A percentile compares a stretch with the other conserved stretches of the same genome.
phyloP scores from a whole-genome alignment of 2,113 vertebrate genomes.

The Cebus imitator region DNA sequence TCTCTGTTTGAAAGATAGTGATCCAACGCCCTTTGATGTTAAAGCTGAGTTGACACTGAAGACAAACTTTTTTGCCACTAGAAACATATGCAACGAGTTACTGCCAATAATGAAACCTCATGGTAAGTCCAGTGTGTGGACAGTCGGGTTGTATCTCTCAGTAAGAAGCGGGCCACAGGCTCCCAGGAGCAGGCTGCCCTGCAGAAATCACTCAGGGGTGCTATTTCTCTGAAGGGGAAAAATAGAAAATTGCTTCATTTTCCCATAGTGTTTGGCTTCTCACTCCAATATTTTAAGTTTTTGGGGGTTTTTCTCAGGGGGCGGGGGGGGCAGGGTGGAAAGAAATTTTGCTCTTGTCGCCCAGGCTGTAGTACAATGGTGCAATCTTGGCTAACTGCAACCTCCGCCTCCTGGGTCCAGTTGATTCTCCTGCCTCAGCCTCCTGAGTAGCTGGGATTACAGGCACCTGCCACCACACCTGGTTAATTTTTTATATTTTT shows the following conservation, averaged over 20 bases:
- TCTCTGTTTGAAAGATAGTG: slow-evolving; percentile 81
- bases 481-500: no score
- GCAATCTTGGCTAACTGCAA: no score
- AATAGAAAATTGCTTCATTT: not conserved
- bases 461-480: no score
- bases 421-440: no score
- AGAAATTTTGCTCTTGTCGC: not conserved
- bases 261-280: not conserved
- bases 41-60: slow-evolving; percentile 93
- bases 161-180: not conserved
- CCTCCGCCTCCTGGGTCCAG: no score
- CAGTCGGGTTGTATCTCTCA: accelerated
- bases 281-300: not conserved
- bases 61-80: slow-evolving; percentile 95
- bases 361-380: no score
- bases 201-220: not conserved
- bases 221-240: not conserved
- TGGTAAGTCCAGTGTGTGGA: slow-evolving; percentile 82
- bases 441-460: no score
- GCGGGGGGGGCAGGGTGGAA: no score
- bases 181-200: not conserved
- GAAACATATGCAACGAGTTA: slow-evolving; percentile 90
- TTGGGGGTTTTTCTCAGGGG: no score
- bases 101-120: slow-evolving; percentile 93
- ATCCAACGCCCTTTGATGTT: slow-evolving; percentile 86